Percentiles rank a stretch among this genome's conserved stretches.
phyloP scores from a whole-genome alignment of 2,888 invertebrate genomes.

The Nipponacmea schrenckii region DNA sequence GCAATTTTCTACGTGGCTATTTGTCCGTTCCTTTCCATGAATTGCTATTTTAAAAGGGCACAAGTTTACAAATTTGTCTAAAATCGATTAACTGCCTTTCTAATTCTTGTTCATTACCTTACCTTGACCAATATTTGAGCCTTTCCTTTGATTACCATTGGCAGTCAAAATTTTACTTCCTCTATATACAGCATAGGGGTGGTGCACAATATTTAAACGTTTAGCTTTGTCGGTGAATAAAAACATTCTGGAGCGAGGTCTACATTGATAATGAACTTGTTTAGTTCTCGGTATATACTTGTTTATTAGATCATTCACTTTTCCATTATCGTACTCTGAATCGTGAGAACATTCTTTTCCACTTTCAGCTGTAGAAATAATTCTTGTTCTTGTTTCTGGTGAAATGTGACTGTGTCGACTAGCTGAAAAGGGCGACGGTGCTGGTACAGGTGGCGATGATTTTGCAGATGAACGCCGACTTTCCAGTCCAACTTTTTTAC shows the following conservation, averaged over 20 bases:
- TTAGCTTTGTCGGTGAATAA: conserved; percentile 14
- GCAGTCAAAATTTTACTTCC: neutral
- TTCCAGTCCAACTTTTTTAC: neutral
- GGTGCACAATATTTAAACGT: conserved; percentile 8
- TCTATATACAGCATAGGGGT: conserved; percentile 11
- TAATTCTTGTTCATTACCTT: too few species aligned
- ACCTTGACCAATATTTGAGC: too few species aligned
- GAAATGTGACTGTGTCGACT: neutral
- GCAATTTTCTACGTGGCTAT: too few species aligned
- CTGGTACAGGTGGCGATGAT: neutral
- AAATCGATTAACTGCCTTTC: too few species aligned
- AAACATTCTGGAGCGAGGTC: conserved; percentile 11
- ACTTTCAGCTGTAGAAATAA: neutral
- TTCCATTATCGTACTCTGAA: conserved; percentile 13
- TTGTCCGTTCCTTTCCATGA: too few species aligned
- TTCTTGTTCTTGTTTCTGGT: neutral
- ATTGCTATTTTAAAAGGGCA: too few species aligned
- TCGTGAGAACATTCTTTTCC: conserved; percentile 7
- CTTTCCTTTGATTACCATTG: too few species aligned
- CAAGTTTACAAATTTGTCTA: too few species aligned
- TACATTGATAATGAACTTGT: conserved; percentile 10
- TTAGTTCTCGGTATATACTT: conserved; percentile 11
- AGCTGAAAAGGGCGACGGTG: neutral
- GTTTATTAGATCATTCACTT: conserved; percentile 13
- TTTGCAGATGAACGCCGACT: neutral